Base-by-base conservation (phyloP, 2,888 invertebrate genomes). In the Trachelus tabidus region DNA sequence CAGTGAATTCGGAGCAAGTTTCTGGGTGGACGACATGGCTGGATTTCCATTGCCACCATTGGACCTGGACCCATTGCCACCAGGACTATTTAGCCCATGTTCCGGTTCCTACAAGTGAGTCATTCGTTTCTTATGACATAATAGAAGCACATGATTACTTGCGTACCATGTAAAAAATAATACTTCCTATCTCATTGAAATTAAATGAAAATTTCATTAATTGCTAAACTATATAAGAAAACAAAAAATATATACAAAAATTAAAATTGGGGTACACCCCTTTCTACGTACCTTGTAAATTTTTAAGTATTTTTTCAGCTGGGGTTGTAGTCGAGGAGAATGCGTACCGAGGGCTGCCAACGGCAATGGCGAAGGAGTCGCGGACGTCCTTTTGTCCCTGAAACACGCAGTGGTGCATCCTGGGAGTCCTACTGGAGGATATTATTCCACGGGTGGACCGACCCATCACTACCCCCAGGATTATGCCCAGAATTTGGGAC, bases 361-460 rank as follows among this genome's bases (percentile, higher is more conserved):
- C 81, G 93, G 93, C 82, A 93, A 94, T 78, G 94, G 95, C 82
- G 92, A 95, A 86, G 97, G 97, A 87, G 95, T 97, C 86, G 97
- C 97, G n/a, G 97, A 97, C 92, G 97, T 97, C 82, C 94, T 98
- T 73, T 93, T 97, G 87, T 97, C 97, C 0, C 92, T 97, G 86
- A 97, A 97, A 90, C 97, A 97, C 90, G 96, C 97, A 73, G 96
- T 97, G 79, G 96, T 97, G 69, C 97, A 97, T 91, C 96, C 97
- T 15, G 95, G 95, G 84, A 90, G 91, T 87, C 89, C 92, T 76
- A 89, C 90, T 12, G 90, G 90, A 11, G 88, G 90, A 71, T 92
- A 92, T 76, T 92, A 92, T 83, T 86, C 89, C 4, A 90, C 89
- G 69, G 91, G 83, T 73, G 86, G 87, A 34, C 84, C 90, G 12